Conservation (phyloP, 2,888 invertebrate genomes). For the Erebia aethiops region DNA sequence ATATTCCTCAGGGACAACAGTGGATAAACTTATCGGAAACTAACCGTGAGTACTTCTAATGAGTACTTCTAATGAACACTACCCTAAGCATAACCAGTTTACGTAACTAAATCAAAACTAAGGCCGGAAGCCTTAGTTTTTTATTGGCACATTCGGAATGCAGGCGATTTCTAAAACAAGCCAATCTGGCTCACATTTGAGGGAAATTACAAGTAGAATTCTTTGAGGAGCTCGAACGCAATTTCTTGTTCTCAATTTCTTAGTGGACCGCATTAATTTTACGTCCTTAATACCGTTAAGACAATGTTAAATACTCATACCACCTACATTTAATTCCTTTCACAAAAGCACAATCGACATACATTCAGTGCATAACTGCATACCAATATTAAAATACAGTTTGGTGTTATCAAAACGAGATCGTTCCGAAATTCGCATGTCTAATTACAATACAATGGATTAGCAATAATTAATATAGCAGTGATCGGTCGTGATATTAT, state of each 20-base stretch:
- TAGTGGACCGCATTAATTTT: background rate
- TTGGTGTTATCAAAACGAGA: slow-evolving; percentile 29
- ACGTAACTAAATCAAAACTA: too few relatives aligned
- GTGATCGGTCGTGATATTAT: slow-evolving; percentile 70
- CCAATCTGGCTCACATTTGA: too few relatives aligned
- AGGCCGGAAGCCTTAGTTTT: too few relatives aligned
- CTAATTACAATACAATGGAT: slow-evolving; percentile 54
- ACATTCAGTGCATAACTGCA: slow-evolving; percentile 24
- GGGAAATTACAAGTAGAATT: background rate
- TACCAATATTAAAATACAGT: slow-evolving; percentile 23
- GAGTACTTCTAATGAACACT: background rate
- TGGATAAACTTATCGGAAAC: slow-evolving; percentile 91
- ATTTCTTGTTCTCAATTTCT: background rate
- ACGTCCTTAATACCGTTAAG: background rate
- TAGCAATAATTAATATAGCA: slow-evolving; percentile 71
- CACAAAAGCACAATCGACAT: slow-evolving; percentile 8
- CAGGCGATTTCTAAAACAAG: too few relatives aligned
- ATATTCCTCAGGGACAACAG: slow-evolving; percentile 92
- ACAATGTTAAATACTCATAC: background rate
- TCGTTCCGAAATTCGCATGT: slow-evolving; percentile 38
- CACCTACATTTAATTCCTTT: slow-evolving; percentile 11
- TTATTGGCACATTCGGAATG: too few relatives aligned
- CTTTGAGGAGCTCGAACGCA: background rate
- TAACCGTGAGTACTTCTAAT: slow-evolving; percentile 74
- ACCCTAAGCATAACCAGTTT: background rate